Conservation (phyloP, 2,113 vertebrate genomes). For the Xenopus borealis region DNA sequence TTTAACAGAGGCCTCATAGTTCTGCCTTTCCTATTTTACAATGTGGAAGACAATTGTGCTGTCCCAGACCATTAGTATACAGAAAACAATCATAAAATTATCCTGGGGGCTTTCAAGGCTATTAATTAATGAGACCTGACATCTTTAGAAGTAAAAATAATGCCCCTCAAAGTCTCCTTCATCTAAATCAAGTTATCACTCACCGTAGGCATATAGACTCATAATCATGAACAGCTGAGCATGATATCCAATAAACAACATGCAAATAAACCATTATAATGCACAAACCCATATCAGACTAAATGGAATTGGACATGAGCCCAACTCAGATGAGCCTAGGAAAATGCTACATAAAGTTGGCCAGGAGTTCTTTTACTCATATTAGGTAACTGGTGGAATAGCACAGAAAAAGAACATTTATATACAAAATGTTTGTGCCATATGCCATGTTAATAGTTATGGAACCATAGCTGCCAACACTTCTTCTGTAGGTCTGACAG, state of each 20-base stretch:
- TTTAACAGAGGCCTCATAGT: slow-evolving; percentile 25
- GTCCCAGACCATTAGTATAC: slow-evolving; percentile 7
- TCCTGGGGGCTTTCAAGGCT: not conserved
- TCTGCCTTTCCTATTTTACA: slow-evolving; percentile 32
- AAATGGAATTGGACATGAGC: no score
- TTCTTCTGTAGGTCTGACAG: no score
- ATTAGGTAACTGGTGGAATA: no score
- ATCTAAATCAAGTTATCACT: no score
- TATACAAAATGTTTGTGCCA: no score
- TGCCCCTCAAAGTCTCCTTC: not conserved
- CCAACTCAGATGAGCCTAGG: no score
- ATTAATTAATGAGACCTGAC: slow-evolving; percentile 2
- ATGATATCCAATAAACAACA: not conserved
- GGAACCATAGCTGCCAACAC: no score
- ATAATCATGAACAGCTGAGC: no score
- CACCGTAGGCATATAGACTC: not conserved
- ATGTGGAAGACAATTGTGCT: not conserved
- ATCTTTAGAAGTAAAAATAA: not conserved
- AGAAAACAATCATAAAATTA: not conserved
- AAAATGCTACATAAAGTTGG: no score
- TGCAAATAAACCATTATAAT: not conserved
- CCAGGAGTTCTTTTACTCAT: no score
- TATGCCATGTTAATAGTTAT: no score
- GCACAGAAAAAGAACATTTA: no score
- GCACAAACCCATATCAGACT: not conserved